Evolutionary conservation across 30 jellyfish, hydroid and myxozoan species (phyloP), one percentile per base, ranked within the genome.

Genomic region (Aurelia aurita complex sp. Pacific): DNA sequence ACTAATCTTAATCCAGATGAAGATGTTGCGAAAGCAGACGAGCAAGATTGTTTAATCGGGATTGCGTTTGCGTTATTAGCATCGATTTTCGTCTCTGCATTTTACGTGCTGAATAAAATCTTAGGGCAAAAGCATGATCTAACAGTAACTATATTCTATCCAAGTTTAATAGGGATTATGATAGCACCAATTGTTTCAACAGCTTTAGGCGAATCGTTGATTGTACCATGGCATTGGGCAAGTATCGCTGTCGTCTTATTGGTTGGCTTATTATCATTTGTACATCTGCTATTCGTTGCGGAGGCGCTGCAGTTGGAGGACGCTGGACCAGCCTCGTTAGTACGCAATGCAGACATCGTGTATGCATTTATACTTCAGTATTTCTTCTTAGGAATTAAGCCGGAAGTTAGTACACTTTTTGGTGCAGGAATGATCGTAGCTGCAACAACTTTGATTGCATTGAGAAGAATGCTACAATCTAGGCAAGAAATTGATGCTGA

Each of bases 241-340:
- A 85, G 75, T 73, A 75, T 85, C 17, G 55, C 91, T 2, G 83
- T 79, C n/a, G 73, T 80, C 15, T 62, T 85, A 34, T 74, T 91
- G 32, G 91, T 91, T 29, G 97, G 97, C 17, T 13, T 91, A 19
- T 88, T 91, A 29, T 85, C 97, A n/a, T 85, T 91, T 62, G 91
- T 91, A 10, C 97, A 91, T 53, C 73, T 91, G 83, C 77, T 91
- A 54, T 74, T 91, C 42, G 93, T 91, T 14, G 97, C 97, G 5
- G 93, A 91, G 79, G 86, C 97, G 42, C 64, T 91, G 73, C 97
- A 91, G 64, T 66, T 91, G 3, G 97, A 91, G 64, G 97, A 91
- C 46, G 96, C 97, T 13, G 97, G 97, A 23, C 97, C 97, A 16
- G 97, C 96, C 51, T 73, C 97, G 10, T 52, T 91, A 60, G 92